phyloP scores from a whole-genome alignment of 2,888 invertebrate genomes.

The Caenorhabditis doughertyi region DNA sequence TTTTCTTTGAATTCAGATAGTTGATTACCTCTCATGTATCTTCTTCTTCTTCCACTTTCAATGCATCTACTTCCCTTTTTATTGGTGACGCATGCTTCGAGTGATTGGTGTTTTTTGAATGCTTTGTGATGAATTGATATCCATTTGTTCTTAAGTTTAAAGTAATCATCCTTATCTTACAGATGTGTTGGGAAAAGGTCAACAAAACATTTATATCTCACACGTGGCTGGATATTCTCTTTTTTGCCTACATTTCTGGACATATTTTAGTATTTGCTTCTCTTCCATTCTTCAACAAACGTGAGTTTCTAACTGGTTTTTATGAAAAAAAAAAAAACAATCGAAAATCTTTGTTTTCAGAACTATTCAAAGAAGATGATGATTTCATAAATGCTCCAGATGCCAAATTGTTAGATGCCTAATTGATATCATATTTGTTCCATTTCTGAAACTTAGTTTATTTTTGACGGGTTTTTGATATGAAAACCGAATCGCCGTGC shows the following conservation, averaged over 20 bases:
- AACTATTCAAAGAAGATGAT: conserved; percentile 70
- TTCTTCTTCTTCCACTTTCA: conserved; percentile 20
- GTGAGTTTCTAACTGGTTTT: conserved; percentile 27
- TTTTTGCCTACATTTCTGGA: conserved; percentile 64
- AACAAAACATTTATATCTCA: conserved; percentile 64
- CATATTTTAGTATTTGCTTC: conserved; percentile 65
- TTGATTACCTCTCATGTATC: conserved; percentile 1
- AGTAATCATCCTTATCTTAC: conserved; percentile 29
- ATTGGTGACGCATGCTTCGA: conserved; percentile 25
- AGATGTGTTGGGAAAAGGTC: conserved; percentile 71
- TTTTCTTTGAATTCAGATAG: conserved; percentile 47
- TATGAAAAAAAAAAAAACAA: neutral
- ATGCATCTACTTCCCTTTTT: too few relatives aligned
- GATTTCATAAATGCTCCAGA: conserved; percentile 24
- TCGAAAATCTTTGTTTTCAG: conserved; percentile 37
- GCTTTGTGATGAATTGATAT: conserved; percentile 33
- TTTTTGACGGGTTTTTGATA: conserved; percentile 41
- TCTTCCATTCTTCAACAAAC: conserved; percentile 73
- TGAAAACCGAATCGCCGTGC: conserved; percentile 45
- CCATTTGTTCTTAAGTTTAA: neutral
- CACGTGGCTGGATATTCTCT: conserved; percentile 70
- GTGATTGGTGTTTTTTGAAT: conserved; percentile 33
- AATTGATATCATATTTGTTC: neutral
- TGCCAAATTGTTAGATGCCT: conserved; percentile 40
- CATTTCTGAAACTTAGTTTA: conserved; percentile 3